Evolutionary conservation across 2,797 vertebrate genomes (phyloP).

Genomic region (Sebastes elongatus): DNA sequence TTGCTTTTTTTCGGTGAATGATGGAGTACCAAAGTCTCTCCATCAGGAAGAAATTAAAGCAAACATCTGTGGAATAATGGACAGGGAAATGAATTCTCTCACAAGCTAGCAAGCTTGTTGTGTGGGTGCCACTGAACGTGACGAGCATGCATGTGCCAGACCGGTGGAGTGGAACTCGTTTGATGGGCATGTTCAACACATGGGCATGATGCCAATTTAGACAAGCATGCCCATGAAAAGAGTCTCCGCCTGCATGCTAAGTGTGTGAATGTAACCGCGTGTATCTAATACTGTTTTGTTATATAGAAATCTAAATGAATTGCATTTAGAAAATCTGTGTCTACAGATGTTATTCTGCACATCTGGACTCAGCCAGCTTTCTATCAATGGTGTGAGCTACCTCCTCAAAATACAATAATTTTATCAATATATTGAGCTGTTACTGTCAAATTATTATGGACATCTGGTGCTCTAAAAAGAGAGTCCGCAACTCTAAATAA

Average conservation of each 20-base stretch:
- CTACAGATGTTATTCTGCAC: not conserved
- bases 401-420: not conserved
- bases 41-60: slow-evolving; percentile 79
- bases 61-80: slow-evolving; percentile 83
- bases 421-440: not conserved
- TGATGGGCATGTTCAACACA: slow-evolving; percentile 81
- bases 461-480: not conserved
- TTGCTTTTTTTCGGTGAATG: slow-evolving; percentile 61
- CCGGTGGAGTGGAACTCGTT: slow-evolving; percentile 75
- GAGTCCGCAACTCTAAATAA: not conserved
- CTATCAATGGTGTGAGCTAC: too few relatives aligned
- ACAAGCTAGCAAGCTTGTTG: slow-evolving; percentile 57
- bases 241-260: slow-evolving; percentile 54
- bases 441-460: not conserved
- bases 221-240: slow-evolving; percentile 73
- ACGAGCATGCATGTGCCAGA: slow-evolving; percentile 77
- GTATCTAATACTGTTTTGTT: not conserved
- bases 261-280: slow-evolving; percentile 26
- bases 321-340: not conserved
- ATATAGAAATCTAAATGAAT: not conserved
- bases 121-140: slow-evolving; percentile 77
- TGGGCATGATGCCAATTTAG: slow-evolving; percentile 83
- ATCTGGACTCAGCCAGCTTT: not conserved
- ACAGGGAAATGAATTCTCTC: slow-evolving; percentile 78
- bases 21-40: slow-evolving; percentile 69